Evolutionary conservation across 2,888 invertebrate genomes (phyloP).

Genomic region (Tetragonisca angustula): DNA sequence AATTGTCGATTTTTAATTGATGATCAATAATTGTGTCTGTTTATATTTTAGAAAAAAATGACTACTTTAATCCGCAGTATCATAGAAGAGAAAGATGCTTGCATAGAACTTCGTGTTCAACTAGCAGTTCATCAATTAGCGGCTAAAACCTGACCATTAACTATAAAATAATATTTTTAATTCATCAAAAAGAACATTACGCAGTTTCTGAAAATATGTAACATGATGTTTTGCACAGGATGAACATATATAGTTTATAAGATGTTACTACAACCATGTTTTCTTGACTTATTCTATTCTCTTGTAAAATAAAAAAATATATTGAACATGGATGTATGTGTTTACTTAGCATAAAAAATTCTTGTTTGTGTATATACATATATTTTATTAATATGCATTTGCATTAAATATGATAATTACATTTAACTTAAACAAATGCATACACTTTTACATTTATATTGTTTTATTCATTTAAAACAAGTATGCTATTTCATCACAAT

Average conservation of each 20-base stretch:
- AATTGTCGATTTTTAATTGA: not conserved
- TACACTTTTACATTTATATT: constrained; percentile 19
- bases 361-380: constrained; percentile 5
- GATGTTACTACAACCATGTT: constrained; percentile 65
- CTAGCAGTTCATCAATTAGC: constrained; percentile 86
- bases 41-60: constrained; percentile 85
- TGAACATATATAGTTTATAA: constrained; percentile 71
- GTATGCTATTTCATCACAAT: constrained; percentile 39
- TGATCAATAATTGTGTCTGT: not conserved
- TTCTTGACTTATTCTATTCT: constrained; percentile 58
- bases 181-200: constrained; percentile 36
- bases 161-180: constrained; percentile 37
- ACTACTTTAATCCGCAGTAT: constrained; percentile 88
- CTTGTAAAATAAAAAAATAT: constrained; percentile 59
- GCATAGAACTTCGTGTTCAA: constrained; percentile 90
- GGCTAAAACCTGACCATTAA: constrained; percentile 65
- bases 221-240: constrained; percentile 70
- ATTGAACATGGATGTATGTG: constrained; percentile 30
- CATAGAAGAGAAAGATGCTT: constrained; percentile 90
- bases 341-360: constrained; percentile 17
- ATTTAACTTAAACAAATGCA: constrained; percentile 27
- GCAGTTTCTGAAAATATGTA: constrained; percentile 54
- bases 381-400: constrained; percentile 20
- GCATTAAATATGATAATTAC: constrained; percentile 21
- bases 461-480: constrained; percentile 47